Base-by-base conservation (phyloP, 2,888 invertebrate species). In the Eupithecia centaureata region DNA sequence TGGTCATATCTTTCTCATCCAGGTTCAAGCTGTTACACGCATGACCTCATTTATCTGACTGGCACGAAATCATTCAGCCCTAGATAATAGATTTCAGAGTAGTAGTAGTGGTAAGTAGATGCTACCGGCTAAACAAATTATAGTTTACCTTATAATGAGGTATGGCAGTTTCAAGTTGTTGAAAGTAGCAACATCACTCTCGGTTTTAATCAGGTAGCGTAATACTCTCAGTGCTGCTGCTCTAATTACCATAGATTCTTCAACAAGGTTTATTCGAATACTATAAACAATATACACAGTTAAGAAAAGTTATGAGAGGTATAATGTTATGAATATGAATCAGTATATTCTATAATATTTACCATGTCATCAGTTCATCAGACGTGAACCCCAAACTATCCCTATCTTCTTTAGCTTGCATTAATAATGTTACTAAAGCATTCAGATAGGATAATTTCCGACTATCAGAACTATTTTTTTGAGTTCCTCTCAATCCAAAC, bases 201-300 rank as follows among this genome's bases (percentile, higher is more conserved):
- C 95, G 76, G 95, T 95, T 82, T 95, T 95, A 65, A 98, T 94
- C 79, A 97, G 94, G 89, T 98, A 97, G 74, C 99, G 95, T 71
- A 98, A 94, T 62, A 97, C 97, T 81, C 99, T 95, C 73, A 99
- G 93, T 47, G 97, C 96, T 65, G 97, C 98, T 74, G 98, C 97
- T 82, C 99, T 95, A 67, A 99, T 96, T 87, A 98, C 97, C 79
- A 97, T 97, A 72, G 97, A 96, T 77, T 98, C 97, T 87, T 98
- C 96, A 64, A 98, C 94, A 76, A 98, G 94, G 66, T 97, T 95
- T 70, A 97, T 94, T 77, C 98, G 96, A 82, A 99, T 94, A 89
- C 99, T 99, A 85, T 68, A 86, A 88, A 67, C n/a, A 42, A 65
- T 38, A 65, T 18, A 22, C 27, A 33, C 1, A 10, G 0, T 47